Base-by-base conservation (phyloP, 2,797 vertebrate genomes). In the Oceanodroma leucorhoa region DNA sequence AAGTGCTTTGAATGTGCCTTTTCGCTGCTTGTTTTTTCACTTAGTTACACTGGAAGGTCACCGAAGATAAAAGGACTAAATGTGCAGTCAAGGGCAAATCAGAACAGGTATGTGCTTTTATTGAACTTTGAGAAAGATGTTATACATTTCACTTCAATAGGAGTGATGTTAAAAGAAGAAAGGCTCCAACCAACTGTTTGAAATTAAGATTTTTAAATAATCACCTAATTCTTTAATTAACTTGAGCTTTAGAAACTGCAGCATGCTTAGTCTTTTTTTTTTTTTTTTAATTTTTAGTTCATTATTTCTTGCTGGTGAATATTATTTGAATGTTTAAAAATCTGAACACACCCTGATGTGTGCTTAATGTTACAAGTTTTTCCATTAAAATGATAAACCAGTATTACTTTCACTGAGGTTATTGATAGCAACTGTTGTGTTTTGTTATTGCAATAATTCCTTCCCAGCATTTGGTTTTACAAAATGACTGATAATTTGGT, bases 21-120 rank as follows among this genome's bases (percentile, higher is more conserved):
- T 82, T 78, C 60, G 50, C 91, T 34, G 4, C 19, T n/a, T 88
- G 3, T 55, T 46, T 88, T 93, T 93, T 51, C 50, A 87, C 65
- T 38, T 87, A 99, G 99, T 98, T 98, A 32, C 97, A 98, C 60
- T 99, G 99, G 99, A 98, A 98, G 57, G 99, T 99, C 87, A 97
- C 98, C 5, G 98, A 99, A 91, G 96, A 87, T 18, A 98, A 98
- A 80, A 98, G 98, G 95, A 93, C 58, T 13, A 98, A 98, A 97
- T 99, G 99, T 62, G 98, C 97, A 7, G 97, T 98, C 22, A 99
- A 99, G 97, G 99, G 99, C 91, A 99, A 99, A 98, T 99, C 99
- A 30, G 99, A 98, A 97, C 98, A 99, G 99, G 99, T 99, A 93
- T 92, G 88, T 72, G 81, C 29, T 66, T 93, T 14, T 41, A 19